These are phyloP conservation scores for Thymelicus sylvestris DNA, from an alignment of 2,888 invertebrate genomes.

Conservation along the genomic window DNA sequence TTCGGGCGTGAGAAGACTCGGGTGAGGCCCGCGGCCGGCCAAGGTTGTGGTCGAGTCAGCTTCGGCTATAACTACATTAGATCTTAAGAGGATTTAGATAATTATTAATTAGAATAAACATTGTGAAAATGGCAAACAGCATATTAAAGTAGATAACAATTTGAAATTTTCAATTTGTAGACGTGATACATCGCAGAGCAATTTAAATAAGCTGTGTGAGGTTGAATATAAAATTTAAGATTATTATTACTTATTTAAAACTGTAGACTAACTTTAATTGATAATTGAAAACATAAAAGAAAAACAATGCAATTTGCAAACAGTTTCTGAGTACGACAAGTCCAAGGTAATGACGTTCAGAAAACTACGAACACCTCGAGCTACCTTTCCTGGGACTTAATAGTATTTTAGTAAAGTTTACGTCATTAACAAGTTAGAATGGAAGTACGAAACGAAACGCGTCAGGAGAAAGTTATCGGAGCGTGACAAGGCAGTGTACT, in stretches of 20 bases:
- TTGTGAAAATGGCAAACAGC: not conserved
- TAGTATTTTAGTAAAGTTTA: constrained; percentile 10
- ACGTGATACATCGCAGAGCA: too few relatives aligned
- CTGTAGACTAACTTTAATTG: too few relatives aligned
- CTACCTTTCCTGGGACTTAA: not conserved
- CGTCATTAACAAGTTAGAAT: constrained; percentile 13
- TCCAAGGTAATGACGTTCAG: not conserved
- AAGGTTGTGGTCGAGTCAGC: not conserved
- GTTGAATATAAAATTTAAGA: too few relatives aligned
- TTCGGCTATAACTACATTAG: not conserved
- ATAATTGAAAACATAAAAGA: too few relatives aligned
- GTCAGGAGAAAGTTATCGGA: constrained; percentile 55
- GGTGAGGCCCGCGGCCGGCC: constrained; percentile 40
- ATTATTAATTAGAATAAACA: not conserved
- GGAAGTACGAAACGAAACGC: constrained; percentile 17
- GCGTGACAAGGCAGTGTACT: constrained; percentile 58
- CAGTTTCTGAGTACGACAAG: too few relatives aligned
- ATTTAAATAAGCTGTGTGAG: too few relatives aligned
- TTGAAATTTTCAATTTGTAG: too few relatives aligned
- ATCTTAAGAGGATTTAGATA: not conserved
- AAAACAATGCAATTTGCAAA: too few relatives aligned
- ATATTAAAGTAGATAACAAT: not conserved
- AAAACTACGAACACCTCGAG: not conserved
- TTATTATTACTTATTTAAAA: too few relatives aligned
- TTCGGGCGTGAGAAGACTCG: constrained; percentile 54